Conservation (phyloP, 2,888 invertebrate genomes). For the Strigamia maritima region DNA sequence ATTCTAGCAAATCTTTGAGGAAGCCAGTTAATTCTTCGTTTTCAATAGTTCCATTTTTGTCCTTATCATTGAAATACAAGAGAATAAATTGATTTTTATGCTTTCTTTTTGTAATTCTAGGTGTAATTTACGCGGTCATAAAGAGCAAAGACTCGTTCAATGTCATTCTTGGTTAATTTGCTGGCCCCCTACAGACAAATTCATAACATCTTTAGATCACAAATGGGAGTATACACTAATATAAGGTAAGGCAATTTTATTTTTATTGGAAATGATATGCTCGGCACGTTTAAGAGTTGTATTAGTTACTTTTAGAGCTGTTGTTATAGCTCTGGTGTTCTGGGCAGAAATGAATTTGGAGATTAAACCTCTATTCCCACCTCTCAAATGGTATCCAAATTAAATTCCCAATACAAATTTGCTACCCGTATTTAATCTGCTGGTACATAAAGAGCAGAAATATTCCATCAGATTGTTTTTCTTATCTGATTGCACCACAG, state of each 20-base stretch:
- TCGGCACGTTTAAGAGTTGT: too few relatives aligned
- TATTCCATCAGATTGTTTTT: too few relatives aligned
- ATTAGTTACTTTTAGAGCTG: too few relatives aligned
- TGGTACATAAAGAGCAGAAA: too few relatives aligned
- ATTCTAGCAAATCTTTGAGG: slow-evolving; percentile 83
- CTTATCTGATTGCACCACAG: too few relatives aligned
- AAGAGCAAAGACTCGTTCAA: slow-evolving; percentile 84
- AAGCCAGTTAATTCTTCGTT: slow-evolving; percentile 90
- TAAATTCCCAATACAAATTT: too few relatives aligned
- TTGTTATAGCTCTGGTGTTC: too few relatives aligned
- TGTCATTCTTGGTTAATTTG: slow-evolving; percentile 84
- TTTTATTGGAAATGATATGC: background rate
- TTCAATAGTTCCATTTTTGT: slow-evolving; percentile 89
- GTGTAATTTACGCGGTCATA: slow-evolving; percentile 79
- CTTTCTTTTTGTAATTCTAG: background rate
- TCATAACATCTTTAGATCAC: background rate
- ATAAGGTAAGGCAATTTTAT: background rate
- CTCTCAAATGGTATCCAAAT: too few relatives aligned
- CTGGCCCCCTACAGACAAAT: slow-evolving; percentile 70
- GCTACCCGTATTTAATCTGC: too few relatives aligned
- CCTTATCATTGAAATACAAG: slow-evolving; percentile 58
- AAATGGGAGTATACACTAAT: background rate
- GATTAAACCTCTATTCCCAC: too few relatives aligned
- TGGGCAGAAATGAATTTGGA: too few relatives aligned
- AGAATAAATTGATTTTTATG: background rate